phyloP scores from a whole-genome alignment of 1,140 invertebrate genomes.

The Drosophila ercepeae region DNA sequence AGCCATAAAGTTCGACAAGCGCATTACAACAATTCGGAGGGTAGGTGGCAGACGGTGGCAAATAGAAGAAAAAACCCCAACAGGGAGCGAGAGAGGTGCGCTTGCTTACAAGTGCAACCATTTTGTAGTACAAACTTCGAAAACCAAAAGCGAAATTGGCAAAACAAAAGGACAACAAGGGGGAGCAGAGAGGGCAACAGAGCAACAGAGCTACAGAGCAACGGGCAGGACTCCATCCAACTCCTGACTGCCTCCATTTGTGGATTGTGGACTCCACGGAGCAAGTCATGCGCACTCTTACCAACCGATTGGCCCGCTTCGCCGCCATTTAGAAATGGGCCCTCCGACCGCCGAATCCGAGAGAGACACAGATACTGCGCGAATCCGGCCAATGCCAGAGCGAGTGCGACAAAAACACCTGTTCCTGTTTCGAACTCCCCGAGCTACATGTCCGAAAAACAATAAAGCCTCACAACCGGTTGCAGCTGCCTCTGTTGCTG shows the following conservation, averaged over 20 bases:
- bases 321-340: conserved; percentile 78
- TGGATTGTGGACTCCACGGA: conserved; percentile 49
- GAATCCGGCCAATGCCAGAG: conserved; percentile 44
- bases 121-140: conserved; percentile 83
- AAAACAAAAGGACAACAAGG: conserved; percentile 59
- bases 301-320: conserved; percentile 82
- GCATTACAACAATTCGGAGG: conserved; percentile 74
- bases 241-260: conserved; percentile 68
- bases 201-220: neutral
- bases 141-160: conserved; percentile 82
- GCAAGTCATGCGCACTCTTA: conserved; percentile 70
- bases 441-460: conserved; percentile 17
- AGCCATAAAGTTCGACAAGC: conserved; percentile 80
- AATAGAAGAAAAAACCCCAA: conserved; percentile 11
- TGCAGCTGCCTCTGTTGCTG: conserved; percentile 30
- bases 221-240: neutral
- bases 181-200: neutral
- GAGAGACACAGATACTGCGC: conserved; percentile 10
- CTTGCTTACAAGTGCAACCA: conserved; percentile 83
- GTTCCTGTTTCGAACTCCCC: conserved; percentile 51
- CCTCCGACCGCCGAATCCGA: neutral
- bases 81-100: conserved; percentile 30
- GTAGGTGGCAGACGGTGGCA: no score
- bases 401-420: conserved; percentile 70
- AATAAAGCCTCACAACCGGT: conserved; percentile 53